Conservation (phyloP, 2,888 invertebrate genomes). For the Coleophora deauratella region DNA sequence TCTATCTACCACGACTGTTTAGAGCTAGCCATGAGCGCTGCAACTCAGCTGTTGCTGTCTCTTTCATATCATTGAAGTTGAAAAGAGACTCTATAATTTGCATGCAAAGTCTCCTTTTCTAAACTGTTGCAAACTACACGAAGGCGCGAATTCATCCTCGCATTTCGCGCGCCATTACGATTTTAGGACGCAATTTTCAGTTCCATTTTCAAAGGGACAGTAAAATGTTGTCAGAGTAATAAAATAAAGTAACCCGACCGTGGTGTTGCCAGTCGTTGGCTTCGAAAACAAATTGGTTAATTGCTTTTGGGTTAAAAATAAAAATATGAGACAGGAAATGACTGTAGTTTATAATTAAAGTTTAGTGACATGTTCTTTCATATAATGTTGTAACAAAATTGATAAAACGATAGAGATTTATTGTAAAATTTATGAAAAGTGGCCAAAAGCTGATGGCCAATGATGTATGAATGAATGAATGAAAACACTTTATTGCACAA, state of each 20-base stretch:
- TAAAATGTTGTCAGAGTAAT: constrained; percentile 64
- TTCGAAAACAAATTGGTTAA: constrained; percentile 66
- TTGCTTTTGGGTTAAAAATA: constrained; percentile 30
- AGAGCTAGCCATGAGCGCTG: too few relatives aligned
- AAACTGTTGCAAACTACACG: constrained; percentile 3
- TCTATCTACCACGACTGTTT: too few relatives aligned
- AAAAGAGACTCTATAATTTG: too few relatives aligned
- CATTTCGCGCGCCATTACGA: constrained; percentile 57
- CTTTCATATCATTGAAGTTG: too few relatives aligned
- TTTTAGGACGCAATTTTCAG: constrained; percentile 56
- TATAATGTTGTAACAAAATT: too few relatives aligned
- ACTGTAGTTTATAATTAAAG: not conserved
- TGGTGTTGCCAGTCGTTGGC: constrained; percentile 40
- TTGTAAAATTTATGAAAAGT: too few relatives aligned
- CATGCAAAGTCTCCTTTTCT: too few relatives aligned
- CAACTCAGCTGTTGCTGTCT: too few relatives aligned
- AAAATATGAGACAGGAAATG: constrained; percentile 8
- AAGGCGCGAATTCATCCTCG: constrained; percentile 46
- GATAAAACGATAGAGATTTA: too few relatives aligned
- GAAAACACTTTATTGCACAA: too few relatives aligned
- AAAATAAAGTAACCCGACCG: constrained; percentile 51
- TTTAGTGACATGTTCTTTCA: not conserved
- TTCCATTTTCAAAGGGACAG: constrained; percentile 59
- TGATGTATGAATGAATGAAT: too few relatives aligned
- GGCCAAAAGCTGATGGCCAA: too few relatives aligned